Evolutionary conservation across 2,888 invertebrate species (phyloP), one percentile per base, ranked within the genome.

Genomic region (Oscheius sp.): DNA sequence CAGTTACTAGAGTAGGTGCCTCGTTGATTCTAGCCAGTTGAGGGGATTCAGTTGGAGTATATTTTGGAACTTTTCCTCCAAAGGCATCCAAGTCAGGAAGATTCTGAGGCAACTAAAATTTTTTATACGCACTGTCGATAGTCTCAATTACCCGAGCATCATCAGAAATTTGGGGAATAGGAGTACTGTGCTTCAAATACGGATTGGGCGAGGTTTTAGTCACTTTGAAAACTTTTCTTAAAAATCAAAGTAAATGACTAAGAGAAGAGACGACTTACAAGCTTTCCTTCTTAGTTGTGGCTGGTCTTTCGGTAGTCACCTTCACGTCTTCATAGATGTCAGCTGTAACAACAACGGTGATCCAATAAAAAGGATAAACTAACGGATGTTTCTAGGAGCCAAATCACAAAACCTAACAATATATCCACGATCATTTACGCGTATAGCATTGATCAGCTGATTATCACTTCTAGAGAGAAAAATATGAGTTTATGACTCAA

Each of bases 341-440:
- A 45, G 70, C 70, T 70, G n/a, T 59, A 69, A 69, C 41, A n/a
- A n/a, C n/a, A n/a, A n/a, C n/a, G 35, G 9, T 9, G 3, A 35
- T 35, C 9, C 9, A 3, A 35, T 35, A 35, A 35, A 35, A 35
- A 35, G 35, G 9, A 43, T 7, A n/a, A 69, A 55, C 41, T 53
- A 46, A 86, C 86, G 82, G 45, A 83, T 82, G 35, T 79, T 78
- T 46, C 87, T 74, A 12, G 86, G 87, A 29, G 83, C 78, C 18
- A 87, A 73, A 75, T 88, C 87, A 71, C 87, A 87, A 74, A 87
- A 87, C 5, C 87, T 78, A 13, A 88, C 86, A 46, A 77, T 77
- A 74, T 84, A 85, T 27, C 78, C 74, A 69, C 83, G 66, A 21
- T 79, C 80, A 18, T 80, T 77, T 27, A 87, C 76, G n/a, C 78